Evolutionary conservation across 2,797 vertebrate genomes (phyloP).

Genomic region (Enteromius mattozi): DNA sequence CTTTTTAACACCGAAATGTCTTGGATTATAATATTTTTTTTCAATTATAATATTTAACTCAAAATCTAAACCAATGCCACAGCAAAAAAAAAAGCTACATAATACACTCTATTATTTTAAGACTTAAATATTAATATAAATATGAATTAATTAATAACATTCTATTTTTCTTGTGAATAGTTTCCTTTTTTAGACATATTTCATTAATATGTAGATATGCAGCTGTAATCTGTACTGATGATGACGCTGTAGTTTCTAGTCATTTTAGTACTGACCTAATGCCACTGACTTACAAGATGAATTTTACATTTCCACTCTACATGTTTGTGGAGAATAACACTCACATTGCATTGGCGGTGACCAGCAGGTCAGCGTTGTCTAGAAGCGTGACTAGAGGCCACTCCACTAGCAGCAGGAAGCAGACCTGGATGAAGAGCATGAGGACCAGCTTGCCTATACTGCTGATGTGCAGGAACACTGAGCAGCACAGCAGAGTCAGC

Average conservation of each 20-base stretch:
- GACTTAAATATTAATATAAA: not conserved
- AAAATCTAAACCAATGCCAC: not conserved
- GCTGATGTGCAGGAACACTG: conserved; percentile 97
- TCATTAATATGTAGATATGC: not conserved
- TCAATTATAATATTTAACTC: not conserved
- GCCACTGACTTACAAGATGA: not conserved
- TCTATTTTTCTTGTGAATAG: not conserved
- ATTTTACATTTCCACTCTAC: not conserved
- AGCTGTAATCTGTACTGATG: not conserved
- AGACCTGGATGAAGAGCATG: conserved; percentile 88
- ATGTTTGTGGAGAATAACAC: conserved; percentile 63
- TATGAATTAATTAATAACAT: not conserved
- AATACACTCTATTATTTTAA: not conserved
- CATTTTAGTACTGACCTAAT: not conserved
- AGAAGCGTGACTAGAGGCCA: conserved; percentile 89
- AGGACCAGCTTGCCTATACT: conserved; percentile 94
- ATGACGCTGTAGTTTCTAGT: not conserved
- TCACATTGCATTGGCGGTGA: conserved; percentile 88
- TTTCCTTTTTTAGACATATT: not conserved
- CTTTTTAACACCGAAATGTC: not conserved
- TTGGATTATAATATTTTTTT: not conserved
- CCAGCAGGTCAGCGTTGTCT: conserved; percentile 92
- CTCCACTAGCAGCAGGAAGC: conserved; percentile 89
- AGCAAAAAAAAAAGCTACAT: not conserved
- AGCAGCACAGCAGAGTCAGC: conserved; percentile 95